Conservation (phyloP, 2,113 vertebrate species). For the Casuarius casuarius region DNA sequence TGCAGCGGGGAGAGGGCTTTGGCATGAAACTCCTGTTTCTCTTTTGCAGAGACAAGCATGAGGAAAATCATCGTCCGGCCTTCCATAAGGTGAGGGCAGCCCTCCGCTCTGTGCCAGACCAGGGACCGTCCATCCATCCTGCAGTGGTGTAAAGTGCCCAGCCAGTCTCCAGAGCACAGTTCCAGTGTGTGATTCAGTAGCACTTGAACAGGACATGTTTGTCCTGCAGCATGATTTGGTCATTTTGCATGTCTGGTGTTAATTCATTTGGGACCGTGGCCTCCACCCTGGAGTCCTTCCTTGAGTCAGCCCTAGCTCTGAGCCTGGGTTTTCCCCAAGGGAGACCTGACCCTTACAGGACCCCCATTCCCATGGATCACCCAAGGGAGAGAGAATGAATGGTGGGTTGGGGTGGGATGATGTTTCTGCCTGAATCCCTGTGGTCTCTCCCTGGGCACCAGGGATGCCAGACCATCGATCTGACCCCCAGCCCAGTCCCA, state of each 20-base stretch:
- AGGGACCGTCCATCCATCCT: accelerated
- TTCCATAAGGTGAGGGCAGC: constrained; percentile 91
- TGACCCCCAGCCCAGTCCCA: accelerated
- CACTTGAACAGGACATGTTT: accelerated
- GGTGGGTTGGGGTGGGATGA: accelerated
- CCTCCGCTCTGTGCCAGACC: not conserved
- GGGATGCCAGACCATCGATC: not conserved
- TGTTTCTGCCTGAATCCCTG: not conserved
- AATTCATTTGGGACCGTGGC: not conserved
- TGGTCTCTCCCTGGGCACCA: not conserved
- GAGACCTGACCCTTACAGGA: not conserved
- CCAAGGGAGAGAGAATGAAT: not conserved
- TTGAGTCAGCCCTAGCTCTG: not conserved
- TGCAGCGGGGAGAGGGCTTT: not conserved
- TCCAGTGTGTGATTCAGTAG: accelerated
- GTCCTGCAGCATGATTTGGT: accelerated
- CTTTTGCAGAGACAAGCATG: constrained; percentile 91
- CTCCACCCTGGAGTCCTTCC: not conserved
- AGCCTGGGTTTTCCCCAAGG: not conserved
- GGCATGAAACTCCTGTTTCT: not conserved
- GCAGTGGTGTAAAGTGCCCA: accelerated
- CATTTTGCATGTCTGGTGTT: accelerated
- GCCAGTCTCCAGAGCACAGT: not conserved
- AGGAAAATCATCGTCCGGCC: constrained; percentile 93
- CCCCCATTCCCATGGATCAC: not conserved